Conservation (phyloP, 2,113 vertebrate genomes). For the Hippolais icterina region DNA sequence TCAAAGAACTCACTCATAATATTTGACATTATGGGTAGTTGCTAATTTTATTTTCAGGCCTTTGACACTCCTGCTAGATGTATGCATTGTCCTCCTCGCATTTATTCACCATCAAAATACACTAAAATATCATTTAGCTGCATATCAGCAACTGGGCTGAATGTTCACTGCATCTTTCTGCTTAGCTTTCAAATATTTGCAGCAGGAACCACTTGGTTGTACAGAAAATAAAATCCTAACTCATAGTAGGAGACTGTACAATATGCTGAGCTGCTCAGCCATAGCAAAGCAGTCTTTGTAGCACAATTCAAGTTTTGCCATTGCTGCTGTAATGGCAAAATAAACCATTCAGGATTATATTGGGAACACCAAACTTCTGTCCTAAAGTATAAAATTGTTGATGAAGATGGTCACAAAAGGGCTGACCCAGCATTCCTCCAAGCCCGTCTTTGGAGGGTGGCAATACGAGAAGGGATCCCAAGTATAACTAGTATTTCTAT, state of each 20-base stretch:
- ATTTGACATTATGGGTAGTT: not conserved
- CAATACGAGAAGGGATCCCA: not conserved
- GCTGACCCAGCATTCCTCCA: not conserved
- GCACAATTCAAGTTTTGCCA: not conserved
- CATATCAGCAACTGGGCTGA: not conserved
- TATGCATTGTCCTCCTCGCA: not conserved
- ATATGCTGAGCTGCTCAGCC: not conserved
- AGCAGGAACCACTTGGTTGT: conserved; percentile 16
- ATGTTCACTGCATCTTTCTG: not conserved
- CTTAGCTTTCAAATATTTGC: conserved; percentile 41
- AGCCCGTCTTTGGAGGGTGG: not conserved
- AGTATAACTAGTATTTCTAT: not conserved
- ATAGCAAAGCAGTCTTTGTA: not conserved
- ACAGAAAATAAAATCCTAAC: not conserved
- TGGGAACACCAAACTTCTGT: not conserved
- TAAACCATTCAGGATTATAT: not conserved
- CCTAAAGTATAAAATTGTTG: not conserved
- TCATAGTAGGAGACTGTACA: not conserved
- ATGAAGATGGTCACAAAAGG: not conserved
- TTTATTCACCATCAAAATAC: conserved; percentile 4
- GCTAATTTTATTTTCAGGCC: not conserved
- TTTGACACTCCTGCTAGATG: not conserved
- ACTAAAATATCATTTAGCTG: not conserved
- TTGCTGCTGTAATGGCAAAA: not conserved
- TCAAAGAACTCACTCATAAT: not conserved